These are phyloP conservation scores for Amblyopsis rosae DNA, from an alignment of 2,113 vertebrate species.

Conservation along the genomic window DNA sequence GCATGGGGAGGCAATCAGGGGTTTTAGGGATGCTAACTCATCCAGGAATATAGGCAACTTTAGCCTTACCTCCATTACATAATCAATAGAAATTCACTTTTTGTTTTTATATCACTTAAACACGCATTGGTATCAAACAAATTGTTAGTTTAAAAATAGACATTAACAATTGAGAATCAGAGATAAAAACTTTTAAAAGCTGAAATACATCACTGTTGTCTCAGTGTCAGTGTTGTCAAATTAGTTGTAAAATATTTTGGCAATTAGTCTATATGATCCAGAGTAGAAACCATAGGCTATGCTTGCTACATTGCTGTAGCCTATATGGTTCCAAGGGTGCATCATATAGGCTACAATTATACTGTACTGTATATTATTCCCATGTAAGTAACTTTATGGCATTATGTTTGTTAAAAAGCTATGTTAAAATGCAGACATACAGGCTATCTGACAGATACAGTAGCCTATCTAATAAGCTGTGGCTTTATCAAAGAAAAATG, in stretches of 20 bases:
- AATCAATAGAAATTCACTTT: not conserved
- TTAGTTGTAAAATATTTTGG: too few species aligned
- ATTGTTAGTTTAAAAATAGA: not conserved
- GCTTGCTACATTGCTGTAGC: too few species aligned
- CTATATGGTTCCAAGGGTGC: too few species aligned
- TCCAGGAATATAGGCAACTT: not conserved
- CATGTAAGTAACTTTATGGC: not conserved
- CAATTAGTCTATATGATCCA: too few species aligned
- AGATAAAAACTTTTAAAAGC: conserved; percentile 15
- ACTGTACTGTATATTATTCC: too few species aligned
- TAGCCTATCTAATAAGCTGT: not conserved
- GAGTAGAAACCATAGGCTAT: too few species aligned
- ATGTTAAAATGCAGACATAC: not conserved
- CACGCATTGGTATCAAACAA: not conserved
- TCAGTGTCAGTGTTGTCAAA: not conserved
- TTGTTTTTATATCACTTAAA: not conserved
- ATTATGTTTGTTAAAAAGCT: not conserved
- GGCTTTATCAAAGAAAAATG: too few species aligned
- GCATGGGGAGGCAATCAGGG: too few species aligned
- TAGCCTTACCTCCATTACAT: not conserved
- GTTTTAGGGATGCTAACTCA: too few species aligned
- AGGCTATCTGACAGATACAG: not conserved
- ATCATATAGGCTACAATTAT: too few species aligned
- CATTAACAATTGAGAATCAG: conserved; percentile 2
- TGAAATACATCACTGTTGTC: not conserved